Evolutionary conservation across 2,888 invertebrate genomes (phyloP), one percentile per base, ranked within the genome.

Genomic region (Apamea sordens): DNA sequence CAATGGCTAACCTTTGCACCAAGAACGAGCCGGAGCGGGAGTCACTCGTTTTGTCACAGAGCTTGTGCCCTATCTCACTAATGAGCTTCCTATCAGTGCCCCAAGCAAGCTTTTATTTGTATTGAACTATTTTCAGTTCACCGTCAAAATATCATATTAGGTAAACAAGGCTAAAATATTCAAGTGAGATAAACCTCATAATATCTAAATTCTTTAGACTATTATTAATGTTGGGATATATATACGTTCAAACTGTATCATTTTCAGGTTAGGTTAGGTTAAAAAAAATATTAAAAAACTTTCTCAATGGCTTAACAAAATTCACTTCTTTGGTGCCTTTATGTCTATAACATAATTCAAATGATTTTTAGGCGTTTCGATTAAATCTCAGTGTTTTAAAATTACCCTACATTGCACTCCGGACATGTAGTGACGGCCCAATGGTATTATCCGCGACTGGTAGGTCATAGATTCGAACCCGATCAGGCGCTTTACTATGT

Each of bases 41-140:
- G n/a, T n/a, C n/a, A n/a, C n/a, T n/a, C n/a, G n/a, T n/a, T n/a
- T n/a, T n/a, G n/a, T n/a, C n/a, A n/a, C n/a, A n/a, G n/a, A n/a
- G n/a, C n/a, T n/a, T n/a, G n/a, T n/a, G n/a, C n/a, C n/a, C n/a
- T n/a, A n/a, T n/a, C n/a, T n/a, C n/a, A n/a, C n/a, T n/a, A n/a
- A n/a, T n/a, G n/a, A n/a, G n/a, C n/a, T n/a, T n/a, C n/a, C n/a
- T n/a, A n/a, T n/a, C n/a, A n/a, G n/a, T n/a, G n/a, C n/a, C n/a
- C n/a, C n/a, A n/a, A n/a, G n/a, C n/a, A n/a, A n/a, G n/a, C n/a
- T n/a, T n/a, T n/a, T n/a, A n/a, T n/a, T n/a, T n/a, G n/a, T n/a
- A n/a, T n/a, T n/a, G n/a, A 13, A 61, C 53, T 83, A 82, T 83
- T 77, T 77, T 63, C 11, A 41, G 36, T 28, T 59, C 1, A 7